Evolutionary conservation across 1,140 invertebrate species (phyloP), one percentile per base, ranked within the genome.

Genomic region (Ephestia elutella): DNA sequence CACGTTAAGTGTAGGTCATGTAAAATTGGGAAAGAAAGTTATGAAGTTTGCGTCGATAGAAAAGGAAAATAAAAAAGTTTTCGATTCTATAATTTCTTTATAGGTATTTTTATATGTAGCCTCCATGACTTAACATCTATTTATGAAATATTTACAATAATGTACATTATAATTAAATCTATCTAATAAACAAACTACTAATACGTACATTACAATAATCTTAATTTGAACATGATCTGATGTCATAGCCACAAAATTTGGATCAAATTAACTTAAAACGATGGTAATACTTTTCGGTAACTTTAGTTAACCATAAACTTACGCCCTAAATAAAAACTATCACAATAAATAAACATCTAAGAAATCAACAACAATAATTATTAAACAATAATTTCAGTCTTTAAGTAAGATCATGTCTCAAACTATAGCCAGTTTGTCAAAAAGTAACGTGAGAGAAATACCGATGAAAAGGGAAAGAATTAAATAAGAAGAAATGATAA

Each of bases 211-310:
- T 66, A 11, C 65, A 64, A 71, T 67, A 60, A 66, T 65, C 50
- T 64, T 57, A 67, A 63, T 70, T 73, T 71, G 66, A 75, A 72
- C 60, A 65, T 73, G 56, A 63, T 67, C 66, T 63, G 54, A 73
- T 70, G 65, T 80, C 76, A 75, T 79, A 83, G 76, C 72, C 73
- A 70, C 59, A 62, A 53, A 68, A 66, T 84, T 82, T 80, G 78
- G 78, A 76, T 72, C 65, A 49, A 68, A 78, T 49, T 56, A 71
- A 72, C 68, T 68, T 78, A 76, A 65, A 72, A 66, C 63, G 59
- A 73, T 73, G 80, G 82, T 87, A 87, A 87, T 86, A 87, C 80
- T 86, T 85, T 82, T 82, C 77, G 85, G 85, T 87, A 87, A 87
- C 85, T 87, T 75, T 81, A 82, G 79, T 85, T 78, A 77, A 68